Conservation (phyloP, 1,140 invertebrate species). For the Aphelenchoides avenae region DNA sequence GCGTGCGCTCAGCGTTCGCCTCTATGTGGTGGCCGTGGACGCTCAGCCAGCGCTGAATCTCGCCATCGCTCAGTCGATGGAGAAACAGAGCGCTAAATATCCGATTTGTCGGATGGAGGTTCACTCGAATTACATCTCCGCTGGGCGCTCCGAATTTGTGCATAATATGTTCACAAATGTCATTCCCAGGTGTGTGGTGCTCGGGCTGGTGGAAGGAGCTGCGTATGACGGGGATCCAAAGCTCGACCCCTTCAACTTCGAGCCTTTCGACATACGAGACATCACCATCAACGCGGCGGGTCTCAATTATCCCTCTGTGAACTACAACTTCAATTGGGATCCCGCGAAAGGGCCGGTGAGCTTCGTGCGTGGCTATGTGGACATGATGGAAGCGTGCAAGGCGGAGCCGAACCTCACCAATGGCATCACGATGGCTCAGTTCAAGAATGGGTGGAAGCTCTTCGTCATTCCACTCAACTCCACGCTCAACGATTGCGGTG, state of each 20-base stretch:
- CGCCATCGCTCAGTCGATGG: slow-evolving; percentile 15
- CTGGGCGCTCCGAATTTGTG: slow-evolving; percentile 6
- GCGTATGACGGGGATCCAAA: slow-evolving; percentile 5
- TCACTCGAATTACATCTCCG: background rate
- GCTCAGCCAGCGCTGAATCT: slow-evolving; percentile 7
- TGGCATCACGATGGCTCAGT: slow-evolving; percentile 21
- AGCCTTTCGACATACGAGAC: slow-evolving; percentile 18
- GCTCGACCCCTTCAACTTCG: slow-evolving; percentile 22
- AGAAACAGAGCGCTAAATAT: slow-evolving; percentile 8
- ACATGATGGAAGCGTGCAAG: slow-evolving; percentile 21
- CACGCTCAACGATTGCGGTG: slow-evolving; percentile 11
- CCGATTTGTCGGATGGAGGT: slow-evolving; percentile 16
- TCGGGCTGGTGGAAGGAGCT: background rate
- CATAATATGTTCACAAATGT: slow-evolving; percentile 7
- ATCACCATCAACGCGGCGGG: slow-evolving; percentile 18
- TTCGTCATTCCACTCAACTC: slow-evolving; percentile 25
- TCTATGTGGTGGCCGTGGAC: slow-evolving; percentile 10
- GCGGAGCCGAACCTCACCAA: slow-evolving; percentile 3
- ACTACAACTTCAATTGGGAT: slow-evolving; percentile 4
- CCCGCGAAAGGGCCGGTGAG: background rate
- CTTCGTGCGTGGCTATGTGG: slow-evolving; percentile 21
- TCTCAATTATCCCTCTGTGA: slow-evolving; percentile 3
- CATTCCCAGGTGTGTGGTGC: slow-evolving; percentile 4
- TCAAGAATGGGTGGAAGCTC: slow-evolving; percentile 19
- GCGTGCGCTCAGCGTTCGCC: background rate